Percentiles rank a stretch among this genome's conserved stretches.
These are phyloP conservation scores for Porites lobata DNA, from an alignment of 92 coral and sea anemone genomes.

Conservation along the genomic window DNA sequence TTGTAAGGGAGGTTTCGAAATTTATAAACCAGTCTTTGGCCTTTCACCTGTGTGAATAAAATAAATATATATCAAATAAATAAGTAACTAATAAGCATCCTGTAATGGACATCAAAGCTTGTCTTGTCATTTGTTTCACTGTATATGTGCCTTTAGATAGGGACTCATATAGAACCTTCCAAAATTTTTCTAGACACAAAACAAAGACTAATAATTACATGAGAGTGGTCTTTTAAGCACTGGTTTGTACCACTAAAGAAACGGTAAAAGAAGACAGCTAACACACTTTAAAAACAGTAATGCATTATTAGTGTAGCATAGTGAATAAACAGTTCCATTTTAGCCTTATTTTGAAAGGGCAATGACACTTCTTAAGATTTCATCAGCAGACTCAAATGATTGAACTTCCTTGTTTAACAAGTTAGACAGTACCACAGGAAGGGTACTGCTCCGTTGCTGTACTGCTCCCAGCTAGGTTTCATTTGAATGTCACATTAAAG, in stretches of 20 bases:
- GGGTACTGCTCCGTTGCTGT: too few relatives aligned
- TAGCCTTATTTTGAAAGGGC: neutral
- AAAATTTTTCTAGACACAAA: neutral
- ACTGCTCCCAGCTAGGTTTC: neutral
- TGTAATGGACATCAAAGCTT: neutral
- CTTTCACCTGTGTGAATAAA: constrained; percentile 71
- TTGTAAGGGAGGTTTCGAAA: constrained; percentile 86
- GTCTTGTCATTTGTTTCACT: neutral
- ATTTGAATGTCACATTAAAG: neutral
- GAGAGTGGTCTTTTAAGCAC: too few relatives aligned
- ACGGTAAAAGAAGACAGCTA: too few relatives aligned
- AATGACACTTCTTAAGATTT: neutral
- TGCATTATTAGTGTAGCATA: neutral
- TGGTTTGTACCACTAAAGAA: too few relatives aligned
- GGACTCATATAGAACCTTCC: neutral
- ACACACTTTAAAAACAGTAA: neutral
- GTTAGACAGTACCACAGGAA: neutral
- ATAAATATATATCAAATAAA: neutral
- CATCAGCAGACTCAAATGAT: neutral
- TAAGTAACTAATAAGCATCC: too few relatives aligned
- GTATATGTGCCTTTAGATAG: neutral
- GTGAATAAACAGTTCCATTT: neutral
- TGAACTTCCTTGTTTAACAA: neutral
- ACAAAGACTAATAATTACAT: neutral
- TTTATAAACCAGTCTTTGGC: constrained; percentile 87